These are phyloP conservation scores for Borostomias antarcticus DNA, from an alignment of 2,797 vertebrate genomes.

Conservation along the genomic window DNA sequence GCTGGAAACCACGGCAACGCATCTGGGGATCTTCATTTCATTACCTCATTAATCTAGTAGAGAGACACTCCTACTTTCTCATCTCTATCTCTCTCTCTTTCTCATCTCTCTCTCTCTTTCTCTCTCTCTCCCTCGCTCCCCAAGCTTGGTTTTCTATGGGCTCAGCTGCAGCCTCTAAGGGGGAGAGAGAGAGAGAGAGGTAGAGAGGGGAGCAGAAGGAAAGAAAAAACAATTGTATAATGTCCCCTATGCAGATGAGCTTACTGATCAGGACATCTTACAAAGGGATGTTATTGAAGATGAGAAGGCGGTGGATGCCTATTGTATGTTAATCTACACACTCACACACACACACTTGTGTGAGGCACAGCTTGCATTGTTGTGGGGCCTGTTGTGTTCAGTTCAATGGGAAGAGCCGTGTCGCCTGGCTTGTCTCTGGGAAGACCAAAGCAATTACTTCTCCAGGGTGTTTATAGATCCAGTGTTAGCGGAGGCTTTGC, in stretches of 20 bases:
- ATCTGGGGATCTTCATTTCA: conserved; percentile 65
- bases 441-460: conserved; percentile 12
- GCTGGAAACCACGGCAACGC: conserved; percentile 29
- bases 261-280: conserved; percentile 32
- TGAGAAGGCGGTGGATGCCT: conserved; percentile 36
- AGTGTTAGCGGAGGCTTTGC: neutral
- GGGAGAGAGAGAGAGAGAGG: conserved; percentile 48
- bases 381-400: too few relatives aligned
- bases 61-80: too few relatives aligned
- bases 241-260: conserved; percentile 42
- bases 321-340: too few relatives aligned
- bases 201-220: conserved; percentile 36
- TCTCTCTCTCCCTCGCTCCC: conserved; percentile 38
- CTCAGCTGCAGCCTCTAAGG: conserved; percentile 41
- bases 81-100: too few relatives aligned
- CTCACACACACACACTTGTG: conserved; percentile 1
- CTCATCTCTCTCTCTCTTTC: too few relatives aligned
- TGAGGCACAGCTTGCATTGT: too few relatives aligned
- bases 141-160: conserved; percentile 52
- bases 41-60: conserved; percentile 52
- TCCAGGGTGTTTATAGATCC: conserved; percentile 34
- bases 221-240: conserved; percentile 32
- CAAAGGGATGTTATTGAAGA: conserved; percentile 37
- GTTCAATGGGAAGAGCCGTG: conserved; percentile 10
- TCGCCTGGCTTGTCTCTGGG: conserved; percentile 10